phyloP scores from a whole-genome alignment of 2,797 vertebrate genomes.

The Parauchenoglanis ngamensis region DNA sequence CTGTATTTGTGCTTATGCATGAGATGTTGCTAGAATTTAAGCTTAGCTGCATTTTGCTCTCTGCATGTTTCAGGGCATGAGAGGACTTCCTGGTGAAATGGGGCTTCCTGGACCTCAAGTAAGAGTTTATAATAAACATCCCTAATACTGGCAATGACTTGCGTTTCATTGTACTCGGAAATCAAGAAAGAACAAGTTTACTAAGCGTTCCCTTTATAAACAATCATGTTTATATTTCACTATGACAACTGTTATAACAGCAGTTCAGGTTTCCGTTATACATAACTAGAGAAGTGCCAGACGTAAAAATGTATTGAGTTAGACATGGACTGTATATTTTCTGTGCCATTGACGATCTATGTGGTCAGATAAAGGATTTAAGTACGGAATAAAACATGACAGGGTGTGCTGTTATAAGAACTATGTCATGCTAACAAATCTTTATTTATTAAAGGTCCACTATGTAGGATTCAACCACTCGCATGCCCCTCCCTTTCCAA shows the following conservation, averaged over 20 bases:
- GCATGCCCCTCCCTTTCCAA: too few species aligned
- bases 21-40: neutral
- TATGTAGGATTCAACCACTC: too few species aligned
- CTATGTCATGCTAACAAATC: neutral
- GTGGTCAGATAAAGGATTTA: neutral
- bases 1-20: neutral
- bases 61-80: slow-evolving; percentile 56
- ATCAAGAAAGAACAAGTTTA: neutral
- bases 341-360: neutral
- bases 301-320: neutral
- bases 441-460: neutral
- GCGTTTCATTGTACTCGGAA: neutral
- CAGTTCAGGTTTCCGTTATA: neutral
- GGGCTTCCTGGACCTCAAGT: slow-evolving; percentile 60
- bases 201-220: neutral
- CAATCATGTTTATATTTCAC: neutral
- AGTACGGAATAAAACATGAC: neutral
- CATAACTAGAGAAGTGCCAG: neutral
- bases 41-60: neutral
- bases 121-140: neutral
- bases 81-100: slow-evolving; percentile 58
- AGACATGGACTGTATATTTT: neutral
- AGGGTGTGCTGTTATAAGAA: neutral
- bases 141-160: neutral
- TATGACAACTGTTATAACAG: neutral